Evolutionary conservation across 2,797 vertebrate genomes (phyloP).

Genomic region (Galaxias olidus): DNA sequence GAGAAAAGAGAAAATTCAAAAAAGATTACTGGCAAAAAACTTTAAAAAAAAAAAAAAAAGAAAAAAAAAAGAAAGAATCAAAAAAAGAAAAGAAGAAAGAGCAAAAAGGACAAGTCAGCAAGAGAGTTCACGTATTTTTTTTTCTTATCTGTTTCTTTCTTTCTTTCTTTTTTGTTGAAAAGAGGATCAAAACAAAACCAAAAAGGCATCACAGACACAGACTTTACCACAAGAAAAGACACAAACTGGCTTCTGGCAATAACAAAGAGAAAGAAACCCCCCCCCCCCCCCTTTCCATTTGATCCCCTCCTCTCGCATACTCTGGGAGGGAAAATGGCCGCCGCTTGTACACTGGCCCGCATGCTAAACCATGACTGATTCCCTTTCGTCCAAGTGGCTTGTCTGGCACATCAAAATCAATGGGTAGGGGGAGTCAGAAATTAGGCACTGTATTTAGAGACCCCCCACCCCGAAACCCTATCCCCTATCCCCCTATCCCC

Average conservation of each 20-base stretch:
- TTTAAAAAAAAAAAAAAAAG: slow-evolving; percentile 59
- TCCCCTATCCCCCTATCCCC: slow-evolving; percentile 17
- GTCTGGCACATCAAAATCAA: slow-evolving; percentile 35
- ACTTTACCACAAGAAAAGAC: slow-evolving; percentile 80
- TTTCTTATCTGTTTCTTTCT: slow-evolving; percentile 36
- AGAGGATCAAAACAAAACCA: slow-evolving; percentile 70
- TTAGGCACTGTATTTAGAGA: slow-evolving; percentile 59
- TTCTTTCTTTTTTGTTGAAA: slow-evolving; percentile 57
- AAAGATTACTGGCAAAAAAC: slow-evolving; percentile 84
- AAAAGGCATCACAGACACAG: slow-evolving; percentile 78
- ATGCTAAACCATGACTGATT: slow-evolving; percentile 37
- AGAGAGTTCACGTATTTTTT: slow-evolving; percentile 68
- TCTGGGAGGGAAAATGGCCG: slow-evolving; percentile 56
- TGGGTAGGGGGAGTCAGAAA: slow-evolving; percentile 44
- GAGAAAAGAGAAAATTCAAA: slow-evolving; percentile 89
- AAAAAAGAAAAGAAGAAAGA: slow-evolving; percentile 85
- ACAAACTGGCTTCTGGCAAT: slow-evolving; percentile 60
- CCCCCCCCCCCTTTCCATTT: slow-evolving; percentile 29
- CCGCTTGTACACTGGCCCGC: slow-evolving; percentile 19
- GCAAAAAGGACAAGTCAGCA: slow-evolving; percentile 79
- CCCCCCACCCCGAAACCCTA: slow-evolving; percentile 1
- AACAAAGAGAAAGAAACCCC: slow-evolving; percentile 62
- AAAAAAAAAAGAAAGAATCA: slow-evolving; percentile 65
- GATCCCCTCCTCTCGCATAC: slow-evolving; percentile 37
- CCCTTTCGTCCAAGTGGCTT: slow-evolving; percentile 26